phyloP scores from a whole-genome alignment of 2,797 vertebrate genomes.

The Lycodopsis pacificus region DNA sequence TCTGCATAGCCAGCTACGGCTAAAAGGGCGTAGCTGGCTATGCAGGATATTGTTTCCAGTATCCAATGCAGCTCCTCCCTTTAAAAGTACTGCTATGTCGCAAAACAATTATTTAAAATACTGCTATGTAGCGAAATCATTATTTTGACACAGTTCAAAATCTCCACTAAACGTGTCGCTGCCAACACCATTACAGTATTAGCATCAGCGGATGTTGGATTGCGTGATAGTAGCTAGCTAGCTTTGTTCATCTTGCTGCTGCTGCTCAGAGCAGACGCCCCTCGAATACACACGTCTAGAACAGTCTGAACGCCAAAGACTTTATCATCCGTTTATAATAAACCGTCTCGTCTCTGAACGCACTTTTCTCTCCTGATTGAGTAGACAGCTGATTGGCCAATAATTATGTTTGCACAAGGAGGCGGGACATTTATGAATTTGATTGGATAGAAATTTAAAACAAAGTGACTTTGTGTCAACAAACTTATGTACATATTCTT shows the following conservation, averaged over 20 bases:
- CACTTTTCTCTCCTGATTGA: neutral
- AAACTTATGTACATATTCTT: neutral
- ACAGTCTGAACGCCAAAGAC: neutral
- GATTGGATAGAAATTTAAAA: neutral
- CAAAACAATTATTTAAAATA: neutral
- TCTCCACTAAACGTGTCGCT: too few relatives aligned
- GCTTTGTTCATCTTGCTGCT: neutral
- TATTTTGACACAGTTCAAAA: neutral
- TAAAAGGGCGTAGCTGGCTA: too few relatives aligned
- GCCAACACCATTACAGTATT: too few relatives aligned
- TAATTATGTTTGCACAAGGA: neutral
- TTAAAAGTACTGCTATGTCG: too few relatives aligned
- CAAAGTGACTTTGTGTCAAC: neutral
- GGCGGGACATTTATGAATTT: neutral
- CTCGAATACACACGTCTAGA: neutral
- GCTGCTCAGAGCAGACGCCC: neutral
- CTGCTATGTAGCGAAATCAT: too few relatives aligned
- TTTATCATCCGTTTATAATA: neutral
- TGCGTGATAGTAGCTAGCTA: too few relatives aligned
- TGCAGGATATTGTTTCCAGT: too few relatives aligned
- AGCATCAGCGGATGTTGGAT: neutral
- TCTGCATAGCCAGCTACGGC: too few relatives aligned
- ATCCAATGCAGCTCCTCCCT: neutral
- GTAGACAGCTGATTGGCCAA: neutral
- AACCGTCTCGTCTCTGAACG: too few relatives aligned